A percentile compares a stretch with the other conserved stretches of the same genome.
Evolutionary conservation across 2,797 vertebrate species (phyloP).

Genomic region (Alectoris magna): DNA sequence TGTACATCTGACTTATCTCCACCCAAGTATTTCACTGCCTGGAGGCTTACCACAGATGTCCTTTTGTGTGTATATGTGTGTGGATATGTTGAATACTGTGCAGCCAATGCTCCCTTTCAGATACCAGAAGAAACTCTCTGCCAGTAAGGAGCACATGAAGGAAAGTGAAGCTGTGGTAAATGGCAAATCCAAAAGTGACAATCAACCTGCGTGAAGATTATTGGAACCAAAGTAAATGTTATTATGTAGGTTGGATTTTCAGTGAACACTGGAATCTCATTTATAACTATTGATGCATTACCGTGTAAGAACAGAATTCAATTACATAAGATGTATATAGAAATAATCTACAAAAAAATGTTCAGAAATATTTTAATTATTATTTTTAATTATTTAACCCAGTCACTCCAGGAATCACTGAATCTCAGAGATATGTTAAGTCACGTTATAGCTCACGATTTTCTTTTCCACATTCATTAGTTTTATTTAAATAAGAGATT

Average conservation of each 20-base stretch:
- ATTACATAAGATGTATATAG: neutral
- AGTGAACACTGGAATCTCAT: neutral
- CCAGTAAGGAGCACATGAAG: neutral
- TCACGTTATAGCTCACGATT: neutral
- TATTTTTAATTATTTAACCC: neutral
- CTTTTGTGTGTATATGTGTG: neutral
- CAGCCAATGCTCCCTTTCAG: neutral
- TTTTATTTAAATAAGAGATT: neutral
- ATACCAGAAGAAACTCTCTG: neutral
- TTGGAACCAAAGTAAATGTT: neutral
- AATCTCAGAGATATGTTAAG: neutral
- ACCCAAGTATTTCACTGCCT: constrained; percentile 42
- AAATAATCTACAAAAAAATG: neutral
- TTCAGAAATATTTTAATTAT: neutral
- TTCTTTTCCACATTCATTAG: neutral
- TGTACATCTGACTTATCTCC: constrained; percentile 42
- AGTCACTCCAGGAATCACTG: neutral
- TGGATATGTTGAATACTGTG: neutral
- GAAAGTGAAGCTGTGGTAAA: neutral
- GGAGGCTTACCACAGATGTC: neutral
- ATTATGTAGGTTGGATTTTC: neutral
- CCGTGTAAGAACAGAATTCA: no score
- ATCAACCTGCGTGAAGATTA: neutral
- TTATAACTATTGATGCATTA: neutral
- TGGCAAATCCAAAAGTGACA: neutral